Conservation (phyloP, 1,140 invertebrate species). For the Subanguina moxae region DNA sequence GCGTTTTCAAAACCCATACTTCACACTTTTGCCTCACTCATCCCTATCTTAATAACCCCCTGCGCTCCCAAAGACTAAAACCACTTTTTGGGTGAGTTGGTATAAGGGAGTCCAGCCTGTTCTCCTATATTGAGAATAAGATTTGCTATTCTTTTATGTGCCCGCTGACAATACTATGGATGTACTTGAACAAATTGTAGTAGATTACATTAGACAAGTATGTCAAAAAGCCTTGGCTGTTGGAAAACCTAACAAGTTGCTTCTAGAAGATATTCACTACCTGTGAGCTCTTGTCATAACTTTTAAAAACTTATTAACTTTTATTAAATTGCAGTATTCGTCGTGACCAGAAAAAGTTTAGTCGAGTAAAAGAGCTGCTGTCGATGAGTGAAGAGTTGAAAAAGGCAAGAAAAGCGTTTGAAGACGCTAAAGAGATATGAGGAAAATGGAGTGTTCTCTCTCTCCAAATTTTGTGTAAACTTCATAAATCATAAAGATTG, state of each 20-base stretch:
- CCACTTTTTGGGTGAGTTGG: no score
- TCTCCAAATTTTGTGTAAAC: no score
- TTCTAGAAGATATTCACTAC: slow-evolving; percentile 83
- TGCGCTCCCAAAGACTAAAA: no score
- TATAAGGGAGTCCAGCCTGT: no score
- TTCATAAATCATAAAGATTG: no score
- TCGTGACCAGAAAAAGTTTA: slow-evolving; percentile 92
- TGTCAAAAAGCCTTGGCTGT: slow-evolving; percentile 88
- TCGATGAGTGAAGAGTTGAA: slow-evolving; percentile 99
- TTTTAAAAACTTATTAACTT: slow-evolving; percentile 2
- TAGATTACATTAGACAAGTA: slow-evolving; percentile 81
- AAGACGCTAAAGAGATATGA: slow-evolving; percentile 78
- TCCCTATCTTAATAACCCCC: no score
- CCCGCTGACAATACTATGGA: slow-evolving; percentile 98
- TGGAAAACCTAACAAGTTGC: slow-evolving; percentile 83
- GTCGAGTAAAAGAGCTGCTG: slow-evolving; percentile 90
- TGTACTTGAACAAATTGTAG: slow-evolving; percentile 90
- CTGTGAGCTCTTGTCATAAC: background rate
- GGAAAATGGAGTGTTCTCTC: no score
- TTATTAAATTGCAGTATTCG: slow-evolving; percentile 66
- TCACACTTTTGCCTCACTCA: no score
- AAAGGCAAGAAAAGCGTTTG: slow-evolving; percentile 96
- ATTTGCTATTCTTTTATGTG: no score
- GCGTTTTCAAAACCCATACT: no score
- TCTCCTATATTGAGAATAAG: no score